Evolutionary conservation across 2,888 invertebrate genomes (phyloP), one percentile per base, ranked within the genome.

Genomic region (Strigamia transsilvanica): DNA sequence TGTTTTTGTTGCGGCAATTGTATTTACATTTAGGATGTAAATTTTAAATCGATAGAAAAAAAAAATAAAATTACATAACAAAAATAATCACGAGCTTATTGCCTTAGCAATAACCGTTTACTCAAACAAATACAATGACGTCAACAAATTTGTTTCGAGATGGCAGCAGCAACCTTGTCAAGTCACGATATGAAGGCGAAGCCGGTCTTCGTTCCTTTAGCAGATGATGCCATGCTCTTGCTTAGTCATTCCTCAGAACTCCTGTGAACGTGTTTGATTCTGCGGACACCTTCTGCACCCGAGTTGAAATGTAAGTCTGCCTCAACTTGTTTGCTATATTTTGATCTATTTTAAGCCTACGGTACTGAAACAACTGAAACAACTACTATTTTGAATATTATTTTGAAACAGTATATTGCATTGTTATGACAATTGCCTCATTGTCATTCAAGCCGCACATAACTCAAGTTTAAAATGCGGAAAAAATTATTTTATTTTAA

Each of bases 201-300:
- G 73, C 73, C 27, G 73, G 73, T 73, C 12, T 73, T 73, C n/a
- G 27, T 73, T 73, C 73, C 73, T 73, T 73, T 73, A 73, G 73
- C 73, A 73, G 73, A 73, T 73, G 73, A 73, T 73, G 73, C 73
- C 23, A 15, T 73, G 73, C 73, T 73, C 73, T 73, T 73, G 73
- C 73, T 73, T 73, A 73, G 73, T 73, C 73, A 73, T 73, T 73
- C 73, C 73, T n/a, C 73, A 12, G 9, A n/a, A 18, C 18, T 56
- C 18, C 5, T 18, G 56, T 56, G 56, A 56, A 18, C 56, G 9
- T 18, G 56, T 56, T 51, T 18, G 18, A 56, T 13, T 15, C 18
- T 56, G 56, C 56, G 2, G 46, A 56, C 18, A 56, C 56, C n/a
- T 21, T 27, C 27, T 56, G n/a, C 18, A 18, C 0, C 9, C 9